phyloP scores from a whole-genome alignment of 2,113 vertebrate species.

The Cyanoderma ruficeps region DNA sequence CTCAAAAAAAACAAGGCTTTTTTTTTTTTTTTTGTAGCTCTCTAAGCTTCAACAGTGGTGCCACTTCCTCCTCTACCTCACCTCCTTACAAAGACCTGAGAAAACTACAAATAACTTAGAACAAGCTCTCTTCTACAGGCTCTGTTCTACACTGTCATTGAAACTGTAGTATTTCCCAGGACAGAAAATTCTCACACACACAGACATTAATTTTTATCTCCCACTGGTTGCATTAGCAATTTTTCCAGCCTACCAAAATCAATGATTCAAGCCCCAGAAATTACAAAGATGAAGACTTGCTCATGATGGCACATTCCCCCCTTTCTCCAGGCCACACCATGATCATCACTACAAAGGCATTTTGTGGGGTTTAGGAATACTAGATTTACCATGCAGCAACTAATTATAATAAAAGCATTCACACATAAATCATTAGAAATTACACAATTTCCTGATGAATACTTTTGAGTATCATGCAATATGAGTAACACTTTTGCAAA shows the following conservation, averaged over 20 bases:
- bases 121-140: neutral
- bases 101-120: neutral
- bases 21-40: neutral
- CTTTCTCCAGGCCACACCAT: neutral
- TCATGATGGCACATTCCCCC: neutral
- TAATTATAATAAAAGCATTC: neutral
- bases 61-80: neutral
- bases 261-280: neutral
- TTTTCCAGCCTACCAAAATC: neutral
- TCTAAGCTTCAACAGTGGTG: neutral
- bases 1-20: neutral
- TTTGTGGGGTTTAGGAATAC: neutral
- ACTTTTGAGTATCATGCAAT: neutral
- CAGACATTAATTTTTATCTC: neutral
- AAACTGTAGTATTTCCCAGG: neutral
- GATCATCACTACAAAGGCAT: neutral
- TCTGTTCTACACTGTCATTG: fast-evolving
- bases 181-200: neutral
- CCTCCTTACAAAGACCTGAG: neutral
- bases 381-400: neutral
- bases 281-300: neutral
- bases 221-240: no score
- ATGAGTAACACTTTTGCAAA: neutral
- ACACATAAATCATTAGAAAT: neutral
- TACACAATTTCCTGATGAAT: neutral